phyloP scores from a whole-genome alignment of 64 coral and sea anemone species.

The Actinia equina region DNA sequence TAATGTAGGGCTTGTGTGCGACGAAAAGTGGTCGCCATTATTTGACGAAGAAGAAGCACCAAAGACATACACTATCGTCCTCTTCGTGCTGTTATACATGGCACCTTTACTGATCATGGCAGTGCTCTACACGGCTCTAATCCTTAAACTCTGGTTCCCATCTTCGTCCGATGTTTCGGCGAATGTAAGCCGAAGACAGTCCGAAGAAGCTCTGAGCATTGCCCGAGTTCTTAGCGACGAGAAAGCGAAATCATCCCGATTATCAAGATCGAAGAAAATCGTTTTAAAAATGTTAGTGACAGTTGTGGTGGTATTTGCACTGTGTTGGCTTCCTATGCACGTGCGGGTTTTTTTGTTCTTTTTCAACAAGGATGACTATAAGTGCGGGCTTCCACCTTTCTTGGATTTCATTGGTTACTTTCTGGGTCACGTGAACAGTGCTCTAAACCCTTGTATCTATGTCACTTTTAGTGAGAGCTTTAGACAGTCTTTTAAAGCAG shows the following conservation, averaged over 20 bases:
- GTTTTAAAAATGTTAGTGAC: conserved; percentile 65
- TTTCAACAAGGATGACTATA: conserved; percentile 37
- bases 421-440: conserved; percentile 67
- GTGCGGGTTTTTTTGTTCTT: conserved; percentile 61
- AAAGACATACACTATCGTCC: conserved; percentile 55
- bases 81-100: conserved; percentile 67
- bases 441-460: conserved; percentile 68
- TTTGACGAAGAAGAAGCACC: conserved; percentile 59
- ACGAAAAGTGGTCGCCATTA: conserved; percentile 67
- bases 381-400: conserved; percentile 56
- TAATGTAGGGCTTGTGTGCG: conserved; percentile 27
- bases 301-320: conserved; percentile 63
- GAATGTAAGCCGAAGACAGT: conserved; percentile 21
- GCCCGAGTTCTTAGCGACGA: conserved; percentile 8
- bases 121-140: conserved; percentile 54
- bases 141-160: conserved; percentile 48
- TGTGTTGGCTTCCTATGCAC: conserved; percentile 81
- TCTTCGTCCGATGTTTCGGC: not conserved
- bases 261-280: conserved; percentile 36
- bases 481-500: conserved; percentile 5
- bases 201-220: conserved; percentile 26
- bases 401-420: conserved; percentile 71
- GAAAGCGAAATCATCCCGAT: not conserved
- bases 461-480: conserved; percentile 36
- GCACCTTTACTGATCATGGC: conserved; percentile 49